phyloP scores from a whole-genome alignment of 37 sponge, comb jelly and placozoan genomes.

The Spongia lamella region DNA sequence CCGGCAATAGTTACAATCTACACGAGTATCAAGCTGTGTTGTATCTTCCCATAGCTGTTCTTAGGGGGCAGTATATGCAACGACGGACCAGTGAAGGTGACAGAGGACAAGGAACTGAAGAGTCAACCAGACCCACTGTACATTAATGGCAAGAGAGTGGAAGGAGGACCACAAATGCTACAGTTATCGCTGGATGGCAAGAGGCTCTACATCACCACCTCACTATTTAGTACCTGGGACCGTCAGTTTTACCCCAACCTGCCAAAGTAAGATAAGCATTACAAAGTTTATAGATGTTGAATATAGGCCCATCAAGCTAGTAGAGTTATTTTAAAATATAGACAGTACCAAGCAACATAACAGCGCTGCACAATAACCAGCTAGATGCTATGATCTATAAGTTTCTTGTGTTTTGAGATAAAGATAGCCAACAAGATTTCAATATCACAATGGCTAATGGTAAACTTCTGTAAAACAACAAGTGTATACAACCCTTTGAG shows the following conservation, averaged over 20 bases:
- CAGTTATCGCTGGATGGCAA: conserved; percentile 84
- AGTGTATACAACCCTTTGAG: too few species aligned
- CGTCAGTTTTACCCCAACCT: conserved; percentile 85
- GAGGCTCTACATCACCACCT: conserved; percentile 82
- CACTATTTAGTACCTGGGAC: conserved; percentile 86
- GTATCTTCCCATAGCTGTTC: conserved; percentile 48
- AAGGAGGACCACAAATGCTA: conserved; percentile 93
- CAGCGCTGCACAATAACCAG: too few species aligned
- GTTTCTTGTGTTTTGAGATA: too few species aligned
- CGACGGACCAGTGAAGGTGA: conserved; percentile 67
- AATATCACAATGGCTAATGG: too few species aligned
- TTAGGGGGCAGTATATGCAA: conserved; percentile 71
- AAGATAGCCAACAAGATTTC: too few species aligned
- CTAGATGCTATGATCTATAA: too few species aligned
- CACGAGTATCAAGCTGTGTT: background rate
- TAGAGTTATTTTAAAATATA: too few species aligned
- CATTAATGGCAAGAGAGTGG: conserved; percentile 50
- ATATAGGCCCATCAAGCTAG: too few species aligned
- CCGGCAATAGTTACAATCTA: too few species aligned
- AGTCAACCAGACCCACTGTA: conserved; percentile 70
- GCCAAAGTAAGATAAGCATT: conserved; percentile 50
- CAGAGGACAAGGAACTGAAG: conserved; percentile 54
- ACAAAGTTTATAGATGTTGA: too few species aligned
- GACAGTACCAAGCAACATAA: too few species aligned
- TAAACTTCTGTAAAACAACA: too few species aligned